A percentile compares a stretch with the other conserved stretches of the same genome.
These are phyloP conservation scores for Drosophila athabasca DNA, from an alignment of 1,140 invertebrate species.

Conservation along the genomic window DNA sequence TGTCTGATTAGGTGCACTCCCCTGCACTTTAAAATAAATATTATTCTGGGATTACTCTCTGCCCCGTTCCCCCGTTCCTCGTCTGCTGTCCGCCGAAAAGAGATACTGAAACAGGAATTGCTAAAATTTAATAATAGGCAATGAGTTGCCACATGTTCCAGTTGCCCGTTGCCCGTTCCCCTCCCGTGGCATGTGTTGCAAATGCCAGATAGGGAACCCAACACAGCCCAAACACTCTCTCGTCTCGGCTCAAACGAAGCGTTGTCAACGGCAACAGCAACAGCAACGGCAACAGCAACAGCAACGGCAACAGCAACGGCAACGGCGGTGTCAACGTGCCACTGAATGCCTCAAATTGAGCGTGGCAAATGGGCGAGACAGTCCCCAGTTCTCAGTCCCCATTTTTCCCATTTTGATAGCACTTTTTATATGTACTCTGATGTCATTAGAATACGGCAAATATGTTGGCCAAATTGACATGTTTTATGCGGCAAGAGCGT, in stretches of 20 bases:
- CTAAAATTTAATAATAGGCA: conserved; percentile 66
- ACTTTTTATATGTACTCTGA: conserved; percentile 13
- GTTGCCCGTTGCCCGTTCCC: neutral
- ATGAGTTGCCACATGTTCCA: conserved; percentile 62
- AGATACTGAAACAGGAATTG: conserved; percentile 44
- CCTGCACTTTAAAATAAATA: conserved; percentile 79
- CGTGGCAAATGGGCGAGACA: conserved; percentile 63
- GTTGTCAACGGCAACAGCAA: conserved; percentile 14
- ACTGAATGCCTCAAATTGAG: conserved; percentile 68
- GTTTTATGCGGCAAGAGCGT: conserved; percentile 35
- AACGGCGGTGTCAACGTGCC: conserved; percentile 56
- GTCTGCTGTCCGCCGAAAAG: conserved; percentile 13
- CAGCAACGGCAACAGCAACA: no score
- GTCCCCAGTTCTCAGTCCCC: neutral
- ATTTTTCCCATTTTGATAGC: neutral
- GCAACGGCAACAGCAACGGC: conserved; percentile 7
- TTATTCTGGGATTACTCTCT: conserved; percentile 74
- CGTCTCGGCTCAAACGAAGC: conserved; percentile 23
- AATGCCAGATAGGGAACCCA: conserved; percentile 10
- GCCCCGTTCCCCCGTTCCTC: conserved; percentile 5
- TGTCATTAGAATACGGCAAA: conserved; percentile 19
- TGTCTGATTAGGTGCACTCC: conserved; percentile 79
- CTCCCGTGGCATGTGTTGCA: conserved; percentile 42
- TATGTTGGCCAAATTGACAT: conserved; percentile 47
- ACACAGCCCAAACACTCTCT: neutral